Percentiles rank a stretch among this genome's conserved stretches.
phyloP scores from a whole-genome alignment of 2,113 vertebrate species.

The Brachypteracias leptosomus region DNA sequence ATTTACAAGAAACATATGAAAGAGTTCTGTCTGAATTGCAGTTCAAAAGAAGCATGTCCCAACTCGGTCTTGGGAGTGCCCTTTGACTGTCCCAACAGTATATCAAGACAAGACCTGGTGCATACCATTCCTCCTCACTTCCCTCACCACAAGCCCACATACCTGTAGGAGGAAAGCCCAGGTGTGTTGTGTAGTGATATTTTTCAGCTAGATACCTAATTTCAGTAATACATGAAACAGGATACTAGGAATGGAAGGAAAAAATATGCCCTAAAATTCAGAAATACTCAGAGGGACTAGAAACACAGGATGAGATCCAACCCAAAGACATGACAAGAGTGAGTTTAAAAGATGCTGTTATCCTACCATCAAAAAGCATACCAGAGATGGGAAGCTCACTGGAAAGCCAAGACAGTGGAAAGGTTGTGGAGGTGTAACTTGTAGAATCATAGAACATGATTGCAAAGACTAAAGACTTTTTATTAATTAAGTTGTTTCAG shows the following conservation, averaged over 20 bases:
- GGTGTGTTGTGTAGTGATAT: constrained; percentile 33
- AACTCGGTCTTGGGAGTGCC: constrained; percentile 1
- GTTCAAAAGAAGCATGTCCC: constrained; percentile 41
- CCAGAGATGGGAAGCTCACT: neutral
- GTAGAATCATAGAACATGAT: neutral
- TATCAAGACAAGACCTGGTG: neutral
- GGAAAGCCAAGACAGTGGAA: neutral
- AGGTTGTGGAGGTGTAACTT: neutral
- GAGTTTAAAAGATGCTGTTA: neutral
- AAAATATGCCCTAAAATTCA: neutral
- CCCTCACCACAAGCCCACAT: constrained; percentile 11
- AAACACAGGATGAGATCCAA: neutral
- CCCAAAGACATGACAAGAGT: neutral
- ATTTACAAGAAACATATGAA: neutral
- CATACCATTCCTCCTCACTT: constrained; percentile 15
- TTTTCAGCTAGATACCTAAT: neutral
- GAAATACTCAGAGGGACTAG: neutral
- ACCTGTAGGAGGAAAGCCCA: constrained; percentile 42
- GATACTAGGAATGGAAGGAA: neutral
- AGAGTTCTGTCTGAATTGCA: constrained; percentile 13
- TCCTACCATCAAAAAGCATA: neutral
- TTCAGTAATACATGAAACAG: neutral
- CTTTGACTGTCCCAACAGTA: constrained; percentile 24
- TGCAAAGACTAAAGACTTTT: neutral
- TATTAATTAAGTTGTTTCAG: neutral